These are phyloP conservation scores for Hirundo rustica DNA, from an alignment of 2,797 vertebrate genomes.

Conservation along the genomic window DNA sequence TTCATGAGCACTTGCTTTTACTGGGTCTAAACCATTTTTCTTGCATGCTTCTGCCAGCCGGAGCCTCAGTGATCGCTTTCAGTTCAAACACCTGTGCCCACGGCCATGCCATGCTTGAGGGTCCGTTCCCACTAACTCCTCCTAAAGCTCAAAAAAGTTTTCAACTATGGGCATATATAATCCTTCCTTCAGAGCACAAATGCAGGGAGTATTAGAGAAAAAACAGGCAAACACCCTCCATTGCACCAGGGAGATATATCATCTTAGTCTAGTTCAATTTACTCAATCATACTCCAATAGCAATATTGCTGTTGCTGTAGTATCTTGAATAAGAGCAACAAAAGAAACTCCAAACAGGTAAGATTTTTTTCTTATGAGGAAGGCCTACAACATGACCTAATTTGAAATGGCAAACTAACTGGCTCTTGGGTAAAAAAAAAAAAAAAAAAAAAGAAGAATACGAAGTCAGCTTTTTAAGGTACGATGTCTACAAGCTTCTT, in stretches of 20 bases:
- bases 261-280: not conserved
- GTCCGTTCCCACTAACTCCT: not conserved
- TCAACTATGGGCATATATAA: not conserved
- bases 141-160: not conserved
- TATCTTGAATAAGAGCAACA: not conserved
- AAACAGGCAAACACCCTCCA: not conserved
- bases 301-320: not conserved
- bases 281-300: not conserved
- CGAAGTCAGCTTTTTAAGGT: not conserved
- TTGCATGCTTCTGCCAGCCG: not conserved
- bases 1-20: not conserved
- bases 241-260: not conserved
- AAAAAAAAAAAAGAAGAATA: fast-evolving
- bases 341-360: not conserved
- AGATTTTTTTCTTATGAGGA: not conserved
- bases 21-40: not conserved
- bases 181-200: not conserved
- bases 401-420: not conserved
- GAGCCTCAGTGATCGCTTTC: not conserved
- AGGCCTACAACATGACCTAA: not conserved
- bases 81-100: not conserved
- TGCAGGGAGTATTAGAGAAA: not conserved
- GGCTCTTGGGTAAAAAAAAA: not conserved
- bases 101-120: not conserved
- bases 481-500: not conserved